Conservation (phyloP, 30 jellyfish, hydroid and myxozoan species). For the Clytia hemisphaerica region DNA sequence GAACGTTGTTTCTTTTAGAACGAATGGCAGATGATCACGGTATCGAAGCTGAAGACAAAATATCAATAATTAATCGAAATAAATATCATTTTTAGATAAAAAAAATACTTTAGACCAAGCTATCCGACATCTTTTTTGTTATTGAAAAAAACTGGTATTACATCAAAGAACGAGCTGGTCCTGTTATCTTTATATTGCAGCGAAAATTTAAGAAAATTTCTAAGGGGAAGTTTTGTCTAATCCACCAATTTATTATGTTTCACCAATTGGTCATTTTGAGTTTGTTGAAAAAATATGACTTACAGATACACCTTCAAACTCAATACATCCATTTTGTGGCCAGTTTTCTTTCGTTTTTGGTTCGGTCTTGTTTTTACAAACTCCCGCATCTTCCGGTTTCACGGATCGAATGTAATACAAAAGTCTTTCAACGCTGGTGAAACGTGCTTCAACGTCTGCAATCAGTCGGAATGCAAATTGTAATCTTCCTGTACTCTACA, state of each 20-base stretch:
- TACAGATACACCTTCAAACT: constrained; percentile 43
- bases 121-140: too few relatives aligned
- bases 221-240: background rate
- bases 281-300: background rate
- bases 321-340: constrained; percentile 57
- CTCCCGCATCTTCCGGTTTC: constrained; percentile 63
- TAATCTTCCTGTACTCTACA: constrained; percentile 55
- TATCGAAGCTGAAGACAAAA: constrained; percentile 46
- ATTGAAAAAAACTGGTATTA: too few relatives aligned
- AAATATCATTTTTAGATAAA: background rate
- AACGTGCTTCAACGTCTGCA: constrained; percentile 77
- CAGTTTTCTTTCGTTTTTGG: constrained; percentile 20
- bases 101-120: background rate
- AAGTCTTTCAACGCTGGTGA: constrained; percentile 75
- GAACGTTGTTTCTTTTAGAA: constrained; percentile 40
- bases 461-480: constrained; percentile 66
- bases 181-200: too few relatives aligned
- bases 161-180: too few relatives aligned
- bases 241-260: background rate
- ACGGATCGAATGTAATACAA: constrained; percentile 19
- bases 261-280: background rate
- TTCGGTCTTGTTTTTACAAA: background rate
- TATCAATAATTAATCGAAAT: background rate
- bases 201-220: too few relatives aligned
- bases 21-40: constrained; percentile 69